phyloP scores from a whole-genome alignment of 2,797 vertebrate species.

The Scolopax bukidnonensis region DNA sequence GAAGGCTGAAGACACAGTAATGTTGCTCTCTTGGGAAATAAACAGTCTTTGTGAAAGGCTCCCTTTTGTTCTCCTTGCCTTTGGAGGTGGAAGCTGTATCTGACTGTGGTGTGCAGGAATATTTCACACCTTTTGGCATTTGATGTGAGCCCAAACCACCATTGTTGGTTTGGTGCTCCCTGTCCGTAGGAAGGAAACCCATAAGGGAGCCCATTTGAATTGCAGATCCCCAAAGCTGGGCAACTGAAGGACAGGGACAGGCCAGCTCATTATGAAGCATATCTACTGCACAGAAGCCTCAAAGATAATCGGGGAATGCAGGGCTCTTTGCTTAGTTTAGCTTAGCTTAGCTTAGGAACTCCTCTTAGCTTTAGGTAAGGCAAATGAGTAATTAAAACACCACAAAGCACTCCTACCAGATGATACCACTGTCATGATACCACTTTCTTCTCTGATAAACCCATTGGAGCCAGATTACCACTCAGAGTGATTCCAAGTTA shows the following conservation, averaged over 20 bases:
- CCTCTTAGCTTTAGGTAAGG: not conserved
- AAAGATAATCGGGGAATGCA: not conserved
- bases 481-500: not conserved
- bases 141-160: not conserved
- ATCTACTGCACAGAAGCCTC: not conserved
- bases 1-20: not conserved
- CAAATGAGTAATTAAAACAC: not conserved
- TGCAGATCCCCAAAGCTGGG: not conserved
- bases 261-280: not conserved
- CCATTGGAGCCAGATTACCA: not conserved
- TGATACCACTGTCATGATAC: not conserved
- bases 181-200: not conserved
- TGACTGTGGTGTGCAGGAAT: not conserved
- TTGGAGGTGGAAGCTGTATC: not conserved
- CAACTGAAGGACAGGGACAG: not conserved
- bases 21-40: not conserved
- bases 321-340: not conserved
- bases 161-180: accelerated
- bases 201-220: not conserved
- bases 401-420: not conserved
- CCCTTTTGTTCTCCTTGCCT: not conserved
- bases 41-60: not conserved
- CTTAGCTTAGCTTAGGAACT: not conserved
- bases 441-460: not conserved
- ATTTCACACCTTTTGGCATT: not conserved